Conservation (phyloP, 2,113 vertebrate genomes). For the Herpetotheres cachinnans region DNA sequence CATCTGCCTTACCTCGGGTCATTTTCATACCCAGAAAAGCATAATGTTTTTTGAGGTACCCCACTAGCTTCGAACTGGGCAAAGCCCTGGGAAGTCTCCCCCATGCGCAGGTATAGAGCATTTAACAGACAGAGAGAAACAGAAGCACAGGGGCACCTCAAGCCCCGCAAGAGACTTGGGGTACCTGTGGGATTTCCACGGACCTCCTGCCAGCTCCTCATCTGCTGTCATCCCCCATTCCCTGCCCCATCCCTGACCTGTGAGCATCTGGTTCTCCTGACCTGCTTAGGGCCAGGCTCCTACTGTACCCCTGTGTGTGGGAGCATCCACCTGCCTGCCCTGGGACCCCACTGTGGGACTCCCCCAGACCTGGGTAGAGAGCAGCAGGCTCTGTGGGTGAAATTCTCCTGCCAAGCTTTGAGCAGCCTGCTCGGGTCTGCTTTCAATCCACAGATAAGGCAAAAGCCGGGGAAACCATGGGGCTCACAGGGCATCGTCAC, state of each 20-base stretch:
- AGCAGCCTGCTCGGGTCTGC: not conserved
- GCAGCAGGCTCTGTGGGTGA: not conserved
- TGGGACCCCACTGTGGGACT: rapidly evolving
- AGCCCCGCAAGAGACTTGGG: not conserved
- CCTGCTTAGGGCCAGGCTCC: not conserved
- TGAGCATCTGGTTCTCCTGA: not conserved
- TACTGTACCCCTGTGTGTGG: rapidly evolving
- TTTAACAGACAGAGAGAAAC: not conserved
- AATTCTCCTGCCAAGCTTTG: not conserved
- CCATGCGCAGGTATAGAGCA: rapidly evolving
- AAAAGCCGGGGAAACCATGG: not conserved
- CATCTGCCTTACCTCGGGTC: rapidly evolving
- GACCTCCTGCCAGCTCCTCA: not conserved
- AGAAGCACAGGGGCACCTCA: not conserved
- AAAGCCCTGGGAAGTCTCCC: not conserved
- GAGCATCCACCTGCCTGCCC: not conserved
- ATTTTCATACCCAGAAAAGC: rapidly evolving
- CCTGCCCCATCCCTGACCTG: rapidly evolving
- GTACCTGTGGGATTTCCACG: not conserved
- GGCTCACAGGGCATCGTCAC: not conserved
- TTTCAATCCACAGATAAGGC: not conserved
- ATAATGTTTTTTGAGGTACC: not conserved
- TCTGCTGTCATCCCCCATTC: not conserved
- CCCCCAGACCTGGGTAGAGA: not conserved
- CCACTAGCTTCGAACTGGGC: not conserved